Evolutionary conservation across 2,113 vertebrate genomes (phyloP).

Genomic region (Anser cygnoides): DNA sequence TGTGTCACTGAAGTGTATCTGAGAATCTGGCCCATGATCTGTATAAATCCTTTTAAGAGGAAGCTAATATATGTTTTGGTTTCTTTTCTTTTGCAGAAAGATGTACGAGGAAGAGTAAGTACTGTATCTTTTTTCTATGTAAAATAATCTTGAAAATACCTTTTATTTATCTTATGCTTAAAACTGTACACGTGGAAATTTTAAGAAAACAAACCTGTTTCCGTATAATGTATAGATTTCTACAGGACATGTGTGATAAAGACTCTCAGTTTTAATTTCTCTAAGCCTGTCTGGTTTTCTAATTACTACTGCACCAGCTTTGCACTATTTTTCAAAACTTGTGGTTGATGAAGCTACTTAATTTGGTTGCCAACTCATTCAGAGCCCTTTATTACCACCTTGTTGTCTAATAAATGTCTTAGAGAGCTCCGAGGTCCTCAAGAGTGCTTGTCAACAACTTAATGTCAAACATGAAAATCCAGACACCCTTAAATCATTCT

Average conservation of each 20-base stretch:
- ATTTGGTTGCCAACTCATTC: not conserved
- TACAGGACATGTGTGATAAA: not conserved
- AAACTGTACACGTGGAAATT: not conserved
- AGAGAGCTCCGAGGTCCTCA: not conserved
- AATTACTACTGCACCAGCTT: not conserved
- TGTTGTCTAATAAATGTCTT: not conserved
- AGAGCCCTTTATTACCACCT: not conserved
- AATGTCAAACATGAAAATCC: not conserved
- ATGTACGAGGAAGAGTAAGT: slow-evolving; percentile 95
- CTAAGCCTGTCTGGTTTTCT: not conserved
- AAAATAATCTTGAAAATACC: not conserved
- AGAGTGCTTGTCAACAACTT: not conserved
- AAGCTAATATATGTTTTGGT: slow-evolving; percentile 46
- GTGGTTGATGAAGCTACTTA: not conserved
- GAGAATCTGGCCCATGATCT: not conserved
- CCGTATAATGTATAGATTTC: not conserved
- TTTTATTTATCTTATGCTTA: not conserved
- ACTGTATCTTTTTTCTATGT: slow-evolving; percentile 30
- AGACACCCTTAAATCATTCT: not conserved
- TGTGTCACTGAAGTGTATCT: not conserved
- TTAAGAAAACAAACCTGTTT: not conserved
- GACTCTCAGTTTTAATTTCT: slow-evolving; percentile 10
- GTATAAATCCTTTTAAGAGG: not conserved
- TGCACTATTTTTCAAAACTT: not conserved
- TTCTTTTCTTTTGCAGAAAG: slow-evolving; percentile 82